A percentile compares a stretch with the other conserved stretches of the same genome.
phyloP scores from a whole-genome alignment of 2,797 vertebrate species.

The Oreochromis grahami region DNA sequence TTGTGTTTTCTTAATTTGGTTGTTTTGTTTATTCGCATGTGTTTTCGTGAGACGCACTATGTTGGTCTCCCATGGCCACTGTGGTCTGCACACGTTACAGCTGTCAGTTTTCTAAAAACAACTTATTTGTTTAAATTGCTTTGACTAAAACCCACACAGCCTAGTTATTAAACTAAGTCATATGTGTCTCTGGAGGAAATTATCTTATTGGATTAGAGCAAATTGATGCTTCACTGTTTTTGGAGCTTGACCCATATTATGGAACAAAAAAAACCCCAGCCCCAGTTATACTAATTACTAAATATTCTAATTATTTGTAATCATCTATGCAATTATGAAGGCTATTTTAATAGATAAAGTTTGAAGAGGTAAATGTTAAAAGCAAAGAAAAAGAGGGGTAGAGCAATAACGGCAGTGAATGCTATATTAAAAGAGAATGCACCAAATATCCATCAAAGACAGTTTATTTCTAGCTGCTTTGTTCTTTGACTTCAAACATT shows the following conservation, averaged over 20 bases:
- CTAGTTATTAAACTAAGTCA: background rate
- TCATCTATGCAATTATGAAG: background rate
- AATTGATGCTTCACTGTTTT: background rate
- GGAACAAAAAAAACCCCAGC: fast-evolving
- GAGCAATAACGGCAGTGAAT: background rate
- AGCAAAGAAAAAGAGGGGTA: background rate
- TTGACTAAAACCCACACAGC: background rate
- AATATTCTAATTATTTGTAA: background rate
- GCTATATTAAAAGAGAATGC: background rate
- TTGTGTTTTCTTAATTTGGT: background rate
- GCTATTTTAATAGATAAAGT: background rate
- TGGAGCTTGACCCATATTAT: background rate
- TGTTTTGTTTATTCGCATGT: background rate
- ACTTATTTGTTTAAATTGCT: background rate
- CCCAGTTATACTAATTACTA: background rate
- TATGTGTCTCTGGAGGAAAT: background rate
- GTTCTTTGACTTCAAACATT: background rate
- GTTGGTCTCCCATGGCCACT: background rate
- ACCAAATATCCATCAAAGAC: background rate
- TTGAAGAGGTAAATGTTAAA: background rate
- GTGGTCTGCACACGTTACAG: background rate
- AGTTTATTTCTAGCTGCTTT: background rate
- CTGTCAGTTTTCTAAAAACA: background rate
- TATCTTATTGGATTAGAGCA: background rate
- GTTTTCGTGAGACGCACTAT: background rate